phyloP scores from a whole-genome alignment of 2,888 invertebrate genomes.

The Lasioglossum morio region DNA sequence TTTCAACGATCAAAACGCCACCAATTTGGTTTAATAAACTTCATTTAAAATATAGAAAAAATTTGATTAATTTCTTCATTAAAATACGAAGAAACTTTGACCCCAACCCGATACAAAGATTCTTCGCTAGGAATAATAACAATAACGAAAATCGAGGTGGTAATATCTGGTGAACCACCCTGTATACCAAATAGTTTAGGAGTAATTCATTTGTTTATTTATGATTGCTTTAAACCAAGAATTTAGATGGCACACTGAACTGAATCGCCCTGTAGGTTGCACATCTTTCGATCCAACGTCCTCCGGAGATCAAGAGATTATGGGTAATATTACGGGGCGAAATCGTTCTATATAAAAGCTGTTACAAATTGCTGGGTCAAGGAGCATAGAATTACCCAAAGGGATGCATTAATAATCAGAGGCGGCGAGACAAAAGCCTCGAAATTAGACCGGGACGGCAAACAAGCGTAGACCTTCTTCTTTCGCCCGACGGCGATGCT shows the following conservation, averaged over 20 bases:
- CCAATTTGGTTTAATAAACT: too few species aligned
- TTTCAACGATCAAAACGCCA: too few species aligned
- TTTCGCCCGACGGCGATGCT: not conserved
- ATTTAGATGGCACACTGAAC: not conserved
- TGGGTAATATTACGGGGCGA: constrained; percentile 33
- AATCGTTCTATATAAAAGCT: constrained; percentile 36
- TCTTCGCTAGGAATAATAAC: too few species aligned
- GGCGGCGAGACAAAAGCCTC: constrained; percentile 2
- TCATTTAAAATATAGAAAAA: too few species aligned
- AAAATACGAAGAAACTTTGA: too few species aligned
- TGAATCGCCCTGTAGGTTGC: not conserved
- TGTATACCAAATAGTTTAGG: too few species aligned
- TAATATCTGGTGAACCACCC: too few species aligned
- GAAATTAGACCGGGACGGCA: not conserved
- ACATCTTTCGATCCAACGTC: not conserved
- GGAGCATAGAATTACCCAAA: constrained; percentile 11
- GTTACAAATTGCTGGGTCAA: constrained; percentile 53
- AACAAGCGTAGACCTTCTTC: not conserved
- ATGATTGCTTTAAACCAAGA: not conserved
- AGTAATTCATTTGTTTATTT: too few species aligned
- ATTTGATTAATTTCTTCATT: too few species aligned
- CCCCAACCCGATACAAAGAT: too few species aligned
- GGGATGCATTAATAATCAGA: constrained; percentile 22
- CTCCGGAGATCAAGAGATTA: constrained; percentile 52
- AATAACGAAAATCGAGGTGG: too few species aligned